Percentiles rank a stretch among this genome's conserved stretches.
Conservation (phyloP, 2,888 invertebrate genomes). For the Stenurella melanura region DNA sequence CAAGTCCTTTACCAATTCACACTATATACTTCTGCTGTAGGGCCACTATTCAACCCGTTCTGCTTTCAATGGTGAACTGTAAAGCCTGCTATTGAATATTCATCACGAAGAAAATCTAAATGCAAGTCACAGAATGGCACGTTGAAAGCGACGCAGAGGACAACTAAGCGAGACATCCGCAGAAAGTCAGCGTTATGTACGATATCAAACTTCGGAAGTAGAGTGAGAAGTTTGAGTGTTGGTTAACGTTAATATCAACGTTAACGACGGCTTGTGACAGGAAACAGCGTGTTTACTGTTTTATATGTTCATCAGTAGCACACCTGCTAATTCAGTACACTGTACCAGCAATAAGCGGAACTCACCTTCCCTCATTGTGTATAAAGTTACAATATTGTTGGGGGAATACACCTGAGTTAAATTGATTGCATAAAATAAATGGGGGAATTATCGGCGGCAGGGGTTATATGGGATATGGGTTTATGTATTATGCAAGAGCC, state of each 20-base stretch:
- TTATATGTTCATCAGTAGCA: slow-evolving; percentile 65
- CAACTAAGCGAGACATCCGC: slow-evolving; percentile 18
- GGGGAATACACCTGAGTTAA: slow-evolving; percentile 35
- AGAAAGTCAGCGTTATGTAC: slow-evolving; percentile 13
- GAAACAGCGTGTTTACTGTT: slow-evolving; percentile 62
- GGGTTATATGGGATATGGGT: slow-evolving; percentile 27
- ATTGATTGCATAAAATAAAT: slow-evolving; percentile 27
- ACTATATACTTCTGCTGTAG: not conserved
- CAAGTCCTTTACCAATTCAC: not conserved
- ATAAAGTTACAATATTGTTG: slow-evolving; percentile 22
- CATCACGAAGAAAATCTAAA: slow-evolving; percentile 17
- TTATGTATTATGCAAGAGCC: slow-evolving; percentile 6
- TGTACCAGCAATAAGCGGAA: slow-evolving; percentile 37
- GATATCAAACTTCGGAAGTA: slow-evolving; percentile 21
- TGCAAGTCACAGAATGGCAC: slow-evolving; percentile 14
- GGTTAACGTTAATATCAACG: slow-evolving; percentile 61
- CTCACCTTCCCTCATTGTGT: slow-evolving; percentile 33
- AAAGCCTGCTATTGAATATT: slow-evolving; percentile 27
- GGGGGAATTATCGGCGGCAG: slow-evolving; percentile 18
- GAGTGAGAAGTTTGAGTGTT: slow-evolving; percentile 52
- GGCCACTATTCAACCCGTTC: not conserved
- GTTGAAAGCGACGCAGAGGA: slow-evolving; percentile 23
- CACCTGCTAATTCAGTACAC: slow-evolving; percentile 61
- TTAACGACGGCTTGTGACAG: slow-evolving; percentile 63
- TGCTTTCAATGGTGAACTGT: slow-evolving; percentile 13